A percentile compares a stretch with the other conserved stretches of the same genome.
These are phyloP conservation scores for Vireo griseus DNA, from an alignment of 2,797 vertebrate species.

Conservation along the genomic window DNA sequence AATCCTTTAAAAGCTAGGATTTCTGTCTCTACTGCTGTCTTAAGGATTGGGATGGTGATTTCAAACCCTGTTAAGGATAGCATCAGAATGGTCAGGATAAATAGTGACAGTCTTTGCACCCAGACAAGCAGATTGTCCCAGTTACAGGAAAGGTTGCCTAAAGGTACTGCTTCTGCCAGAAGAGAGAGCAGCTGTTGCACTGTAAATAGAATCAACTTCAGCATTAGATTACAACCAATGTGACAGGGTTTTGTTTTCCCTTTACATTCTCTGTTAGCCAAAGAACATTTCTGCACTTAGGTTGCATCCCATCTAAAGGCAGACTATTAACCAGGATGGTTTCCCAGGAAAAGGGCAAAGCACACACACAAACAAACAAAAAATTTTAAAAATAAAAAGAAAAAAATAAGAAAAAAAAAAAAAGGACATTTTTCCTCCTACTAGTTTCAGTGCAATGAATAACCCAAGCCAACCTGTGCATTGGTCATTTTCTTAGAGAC, in stretches of 20 bases:
- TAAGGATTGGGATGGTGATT: background rate
- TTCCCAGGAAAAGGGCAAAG: background rate
- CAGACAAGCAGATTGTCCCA: background rate
- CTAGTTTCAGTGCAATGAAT: background rate
- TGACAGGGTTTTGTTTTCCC: background rate
- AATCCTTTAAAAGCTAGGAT: background rate
- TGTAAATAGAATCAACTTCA: background rate
- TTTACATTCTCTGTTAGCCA: background rate
- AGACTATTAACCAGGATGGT: background rate
- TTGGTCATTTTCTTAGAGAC: background rate
- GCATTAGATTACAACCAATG: background rate
- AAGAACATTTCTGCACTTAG: background rate
- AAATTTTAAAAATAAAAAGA: background rate
- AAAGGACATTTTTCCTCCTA: background rate
- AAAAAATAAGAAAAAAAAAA: too few relatives aligned
- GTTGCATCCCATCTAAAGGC: background rate
- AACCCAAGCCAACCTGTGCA: fast-evolving
- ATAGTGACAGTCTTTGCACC: background rate
- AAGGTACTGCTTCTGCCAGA: background rate
- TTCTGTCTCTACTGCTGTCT: background rate
- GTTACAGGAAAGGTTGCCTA: background rate
- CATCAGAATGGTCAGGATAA: background rate
- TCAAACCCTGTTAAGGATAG: background rate
- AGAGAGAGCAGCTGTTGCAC: background rate
- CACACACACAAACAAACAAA: background rate